A percentile compares a stretch with the other conserved stretches of the same genome.
Conservation (phyloP, 1,140 invertebrate genomes). For the Pseudomyrmex concolor region DNA sequence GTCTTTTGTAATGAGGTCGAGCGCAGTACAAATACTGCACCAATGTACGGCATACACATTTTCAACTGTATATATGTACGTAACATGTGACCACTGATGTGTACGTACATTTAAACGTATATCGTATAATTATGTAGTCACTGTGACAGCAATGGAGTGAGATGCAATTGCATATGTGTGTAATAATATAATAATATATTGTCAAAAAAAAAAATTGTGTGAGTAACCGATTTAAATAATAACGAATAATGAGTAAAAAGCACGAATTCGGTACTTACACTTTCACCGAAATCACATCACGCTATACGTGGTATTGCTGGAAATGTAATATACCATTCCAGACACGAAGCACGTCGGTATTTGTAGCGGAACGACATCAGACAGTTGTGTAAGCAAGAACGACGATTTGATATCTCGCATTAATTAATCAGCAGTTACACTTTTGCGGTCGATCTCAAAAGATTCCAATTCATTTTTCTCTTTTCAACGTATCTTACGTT, state of each 20-base stretch:
- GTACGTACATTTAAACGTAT: background rate
- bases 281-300: slow-evolving; percentile 36
- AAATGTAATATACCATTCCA: slow-evolving; percentile 58
- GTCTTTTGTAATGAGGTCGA: slow-evolving; percentile 35
- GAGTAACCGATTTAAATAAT: background rate
- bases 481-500: background rate
- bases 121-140: no score
- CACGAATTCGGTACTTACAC: slow-evolving; percentile 63
- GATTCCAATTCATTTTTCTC: background rate
- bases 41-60: background rate
- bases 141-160: no score
- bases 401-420: slow-evolving; percentile 51
- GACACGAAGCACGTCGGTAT: slow-evolving; percentile 55
- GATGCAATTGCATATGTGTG: background rate
- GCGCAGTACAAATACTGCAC: slow-evolving; percentile 30
- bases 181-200: background rate
- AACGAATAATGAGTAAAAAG: slow-evolving; percentile 5
- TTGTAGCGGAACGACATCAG: background rate
- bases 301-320: slow-evolving; percentile 40
- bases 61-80: background rate
- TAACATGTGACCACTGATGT: background rate
- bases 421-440: slow-evolving; percentile 22
- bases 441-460: slow-evolving; percentile 23
- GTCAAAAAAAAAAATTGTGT: background rate
- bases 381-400: slow-evolving; percentile 43